Conservation (phyloP, 1,140 invertebrate genomes). For the Caerostris extrusa region DNA sequence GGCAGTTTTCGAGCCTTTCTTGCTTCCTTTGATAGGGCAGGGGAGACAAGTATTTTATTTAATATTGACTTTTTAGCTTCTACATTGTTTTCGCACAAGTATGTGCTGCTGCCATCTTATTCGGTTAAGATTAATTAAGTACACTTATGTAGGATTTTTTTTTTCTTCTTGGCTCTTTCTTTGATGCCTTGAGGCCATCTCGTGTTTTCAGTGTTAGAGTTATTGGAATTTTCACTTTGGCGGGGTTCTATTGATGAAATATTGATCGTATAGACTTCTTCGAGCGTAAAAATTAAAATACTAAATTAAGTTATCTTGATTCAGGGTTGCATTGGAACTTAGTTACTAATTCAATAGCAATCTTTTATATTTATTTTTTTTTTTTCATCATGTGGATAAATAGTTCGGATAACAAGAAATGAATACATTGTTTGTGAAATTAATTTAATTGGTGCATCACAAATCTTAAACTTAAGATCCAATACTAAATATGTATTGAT, state of each 20-base stretch:
- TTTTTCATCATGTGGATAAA: too few relatives aligned
- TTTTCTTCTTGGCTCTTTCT: not conserved
- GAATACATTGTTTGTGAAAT: too few relatives aligned
- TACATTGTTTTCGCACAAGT: conserved; percentile 22
- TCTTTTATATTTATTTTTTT: too few relatives aligned
- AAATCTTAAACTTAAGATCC: too few relatives aligned
- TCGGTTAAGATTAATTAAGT: conserved; percentile 35
- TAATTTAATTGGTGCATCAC: too few relatives aligned
- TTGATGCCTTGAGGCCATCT: not conserved
- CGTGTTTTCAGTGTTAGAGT: conserved; percentile 1
- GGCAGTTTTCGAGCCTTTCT: not conserved
- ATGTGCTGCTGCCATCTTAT: not conserved
- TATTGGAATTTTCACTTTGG: conserved; percentile 55
- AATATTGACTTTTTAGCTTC: not conserved
- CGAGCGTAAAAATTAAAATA: not conserved
- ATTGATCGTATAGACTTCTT: not conserved
- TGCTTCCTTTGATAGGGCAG: not conserved
- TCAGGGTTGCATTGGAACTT: not conserved
- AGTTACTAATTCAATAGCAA: too few relatives aligned
- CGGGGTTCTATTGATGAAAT: not conserved
- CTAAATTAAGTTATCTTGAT: not conserved
- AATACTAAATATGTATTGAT: too few relatives aligned
- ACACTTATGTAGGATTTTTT: not conserved
- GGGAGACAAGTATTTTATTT: not conserved
- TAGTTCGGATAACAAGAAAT: too few relatives aligned